A percentile compares a stretch with the other conserved stretches of the same genome.
phyloP scores from a whole-genome alignment of 2,113 vertebrate genomes.

The Cryptomyrus ogoouensis region DNA sequence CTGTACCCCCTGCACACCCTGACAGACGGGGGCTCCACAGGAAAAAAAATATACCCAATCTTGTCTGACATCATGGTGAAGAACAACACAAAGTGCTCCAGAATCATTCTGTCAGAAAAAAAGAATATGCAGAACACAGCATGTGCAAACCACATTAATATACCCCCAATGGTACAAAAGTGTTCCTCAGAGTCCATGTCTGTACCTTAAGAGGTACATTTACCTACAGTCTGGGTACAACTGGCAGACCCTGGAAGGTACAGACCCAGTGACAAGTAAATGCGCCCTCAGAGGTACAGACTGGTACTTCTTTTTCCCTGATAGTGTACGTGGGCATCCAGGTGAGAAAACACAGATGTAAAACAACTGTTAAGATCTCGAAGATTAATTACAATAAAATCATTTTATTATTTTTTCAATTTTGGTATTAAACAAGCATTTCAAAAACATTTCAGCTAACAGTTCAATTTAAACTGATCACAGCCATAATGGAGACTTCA shows the following conservation, averaged over 20 bases:
- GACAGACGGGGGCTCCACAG: not conserved
- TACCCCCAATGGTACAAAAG: not conserved
- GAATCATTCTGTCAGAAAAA: not conserved
- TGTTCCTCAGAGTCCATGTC: not conserved
- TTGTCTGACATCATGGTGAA: not conserved
- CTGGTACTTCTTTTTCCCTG: not conserved
- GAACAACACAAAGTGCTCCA: not conserved
- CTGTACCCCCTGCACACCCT: conserved; percentile 14
- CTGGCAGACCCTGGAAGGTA: not conserved
- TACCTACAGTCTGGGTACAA: not conserved
- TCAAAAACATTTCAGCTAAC: not conserved
- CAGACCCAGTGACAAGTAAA: not conserved
- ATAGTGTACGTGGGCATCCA: not conserved
- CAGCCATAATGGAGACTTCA: not conserved
- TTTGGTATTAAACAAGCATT: not conserved
- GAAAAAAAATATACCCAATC: not conserved
- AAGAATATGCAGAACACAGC: not conserved
- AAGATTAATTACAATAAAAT: not conserved
- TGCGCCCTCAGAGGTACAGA: not conserved
- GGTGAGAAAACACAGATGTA: not conserved
- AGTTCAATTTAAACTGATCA: not conserved
- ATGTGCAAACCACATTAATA: not conserved
- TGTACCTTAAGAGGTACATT: not conserved
- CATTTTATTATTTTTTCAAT: not conserved
- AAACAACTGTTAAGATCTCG: not conserved